Evolutionary conservation across 2,113 vertebrate species (phyloP).

Genomic region (Halcyon malimbica): DNA sequence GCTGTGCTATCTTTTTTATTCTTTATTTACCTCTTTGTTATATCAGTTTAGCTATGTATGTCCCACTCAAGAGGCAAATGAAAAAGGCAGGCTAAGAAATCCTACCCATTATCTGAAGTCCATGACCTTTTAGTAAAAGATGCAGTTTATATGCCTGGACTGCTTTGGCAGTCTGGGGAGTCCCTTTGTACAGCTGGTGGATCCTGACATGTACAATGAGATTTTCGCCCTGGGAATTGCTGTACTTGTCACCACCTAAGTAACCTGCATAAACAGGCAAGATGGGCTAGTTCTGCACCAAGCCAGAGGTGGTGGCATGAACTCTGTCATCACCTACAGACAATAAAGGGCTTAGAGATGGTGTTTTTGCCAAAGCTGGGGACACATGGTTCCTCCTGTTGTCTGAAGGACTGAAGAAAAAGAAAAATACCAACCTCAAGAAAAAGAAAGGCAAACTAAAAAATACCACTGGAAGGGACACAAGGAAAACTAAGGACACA

Average conservation of each 20-base stretch:
- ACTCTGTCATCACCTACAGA: neutral
- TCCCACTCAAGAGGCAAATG: neutral
- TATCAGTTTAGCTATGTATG: neutral
- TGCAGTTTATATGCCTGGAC: neutral
- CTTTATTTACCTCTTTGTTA: neutral
- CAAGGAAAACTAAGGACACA: neutral
- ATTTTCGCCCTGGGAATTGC: neutral
- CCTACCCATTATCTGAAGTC: neutral
- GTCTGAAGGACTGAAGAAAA: neutral
- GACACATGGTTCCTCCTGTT: neutral
- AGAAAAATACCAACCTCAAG: neutral
- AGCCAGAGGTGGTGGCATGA: neutral
- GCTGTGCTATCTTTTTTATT: neutral
- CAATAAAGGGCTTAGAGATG: rapidly evolving
- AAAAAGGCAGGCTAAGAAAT: neutral
- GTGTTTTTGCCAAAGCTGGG: neutral
- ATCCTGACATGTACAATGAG: neutral
- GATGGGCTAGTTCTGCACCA: neutral
- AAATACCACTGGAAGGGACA: neutral
- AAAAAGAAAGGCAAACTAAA: neutral
- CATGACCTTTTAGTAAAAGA: neutral
- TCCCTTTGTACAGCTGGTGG: neutral
- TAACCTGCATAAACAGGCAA: neutral
- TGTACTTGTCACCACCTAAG: neutral
- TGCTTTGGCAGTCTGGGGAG: rapidly evolving